Evolutionary conservation across 2,113 vertebrate genomes (phyloP).

Genomic region (Philantomba maxwellii): DNA sequence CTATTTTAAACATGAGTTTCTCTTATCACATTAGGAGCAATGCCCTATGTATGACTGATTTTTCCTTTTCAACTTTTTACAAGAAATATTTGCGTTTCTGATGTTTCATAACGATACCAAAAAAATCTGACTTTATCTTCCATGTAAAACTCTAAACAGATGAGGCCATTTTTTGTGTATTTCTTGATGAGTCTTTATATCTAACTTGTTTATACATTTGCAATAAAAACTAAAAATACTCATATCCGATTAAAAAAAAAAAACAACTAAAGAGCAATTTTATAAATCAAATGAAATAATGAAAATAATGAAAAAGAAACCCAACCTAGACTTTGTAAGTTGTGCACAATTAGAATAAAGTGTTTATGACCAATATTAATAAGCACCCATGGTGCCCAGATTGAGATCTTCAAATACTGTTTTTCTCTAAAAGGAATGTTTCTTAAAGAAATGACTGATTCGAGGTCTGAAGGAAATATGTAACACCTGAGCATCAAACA

Average conservation of each 20-base stretch:
- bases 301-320: not conserved
- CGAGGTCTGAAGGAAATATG: not conserved
- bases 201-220: not conserved
- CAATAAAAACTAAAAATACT: not conserved
- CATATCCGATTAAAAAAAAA: too few species aligned
- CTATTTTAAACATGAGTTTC: not conserved
- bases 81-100: not conserved
- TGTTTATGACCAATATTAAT: not conserved
- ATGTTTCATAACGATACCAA: not conserved
- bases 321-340: not conserved
- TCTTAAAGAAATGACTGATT: constrained; percentile 8
- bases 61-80: not conserved
- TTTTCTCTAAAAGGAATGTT: not conserved
- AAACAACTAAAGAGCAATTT: not conserved
- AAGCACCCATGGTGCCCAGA: not conserved
- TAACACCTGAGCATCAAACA: not conserved
- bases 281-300: constrained; percentile 3
- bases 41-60: not conserved
- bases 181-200: not conserved
- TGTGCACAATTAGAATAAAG: not conserved
- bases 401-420: not conserved
- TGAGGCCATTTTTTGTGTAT: not conserved
- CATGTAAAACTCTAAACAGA: not conserved
- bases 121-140: not conserved
- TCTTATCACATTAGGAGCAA: not conserved